These are phyloP conservation scores for Myrmophylax atrothorax DNA, from an alignment of 2,113 vertebrate genomes.

Conservation along the genomic window DNA sequence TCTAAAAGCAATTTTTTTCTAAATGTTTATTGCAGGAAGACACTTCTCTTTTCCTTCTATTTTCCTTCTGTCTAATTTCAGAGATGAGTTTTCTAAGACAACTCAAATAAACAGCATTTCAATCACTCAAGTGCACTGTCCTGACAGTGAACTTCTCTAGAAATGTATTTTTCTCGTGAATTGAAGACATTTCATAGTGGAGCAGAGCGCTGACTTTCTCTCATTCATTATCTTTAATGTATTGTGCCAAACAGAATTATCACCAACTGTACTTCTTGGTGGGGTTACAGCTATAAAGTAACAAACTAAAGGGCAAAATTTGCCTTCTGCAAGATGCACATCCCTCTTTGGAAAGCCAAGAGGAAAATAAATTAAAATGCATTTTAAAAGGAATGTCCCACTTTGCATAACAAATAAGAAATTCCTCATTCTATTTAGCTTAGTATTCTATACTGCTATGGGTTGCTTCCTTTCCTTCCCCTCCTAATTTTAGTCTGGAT, in stretches of 20 bases:
- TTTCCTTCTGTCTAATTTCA: conserved; percentile 62
- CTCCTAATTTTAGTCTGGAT: background rate
- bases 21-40: conserved; percentile 73
- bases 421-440: background rate
- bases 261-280: background rate
- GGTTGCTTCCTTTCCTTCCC: background rate
- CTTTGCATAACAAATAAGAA: conserved; percentile 27
- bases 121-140: conserved; percentile 55
- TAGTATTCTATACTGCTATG: background rate
- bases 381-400: background rate
- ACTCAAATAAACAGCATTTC: conserved; percentile 61
- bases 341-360: background rate
- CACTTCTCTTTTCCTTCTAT: conserved; percentile 46
- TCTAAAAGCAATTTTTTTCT: conserved; percentile 70
- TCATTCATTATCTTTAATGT: conserved; percentile 41
- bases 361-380: conserved; percentile 16
- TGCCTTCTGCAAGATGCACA: background rate
- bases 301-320: conserved; percentile 28
- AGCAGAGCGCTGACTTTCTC: conserved; percentile 10
- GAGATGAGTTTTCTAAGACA: conserved; percentile 60
- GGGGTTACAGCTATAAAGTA: conserved; percentile 2
- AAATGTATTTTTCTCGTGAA: conserved; percentile 32
- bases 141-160: conserved; percentile 41
- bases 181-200: background rate
- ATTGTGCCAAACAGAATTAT: conserved; percentile 44